Base-by-base conservation (phyloP, 2,113 vertebrate species). In the Ictalurus punctatus region DNA sequence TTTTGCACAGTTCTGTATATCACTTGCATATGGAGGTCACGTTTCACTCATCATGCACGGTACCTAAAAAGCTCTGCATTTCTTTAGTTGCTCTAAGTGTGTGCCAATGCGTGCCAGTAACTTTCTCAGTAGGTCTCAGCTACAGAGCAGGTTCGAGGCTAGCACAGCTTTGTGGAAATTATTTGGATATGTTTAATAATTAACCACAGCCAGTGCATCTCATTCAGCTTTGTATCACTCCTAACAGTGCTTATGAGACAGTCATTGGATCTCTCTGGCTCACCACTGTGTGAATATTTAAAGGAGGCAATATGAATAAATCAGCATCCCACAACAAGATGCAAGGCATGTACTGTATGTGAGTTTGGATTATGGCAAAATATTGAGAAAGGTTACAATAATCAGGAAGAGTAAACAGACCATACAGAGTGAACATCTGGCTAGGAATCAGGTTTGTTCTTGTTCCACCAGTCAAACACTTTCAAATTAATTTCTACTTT, bases 281-380 rank as follows among this genome's bases (percentile, higher is more conserved):
- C 84, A 80, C 83, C 89, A 93, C 92, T 90, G 83, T 92, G 91
- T 93, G 91, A 93, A 94, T 94, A 93, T 94, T 94, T 92, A 92
- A 93, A 93, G 86, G 52, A 93, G 91, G 85, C 84, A 27, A 76
- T 91, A 93, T 92, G 91, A 93, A 94, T 94, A 93, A 94, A 94
- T 92, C 84, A 94, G 90, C 85, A 78, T 37, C 89, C 89, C 86
- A 84, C 91, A 91, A 89, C 90, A 90, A 85, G 84, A 89, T 90
- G 79, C 63, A 58, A 61, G 56, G 69, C n/a, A 78, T 52, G 48
- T 52, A 10, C 48, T 52, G 48, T 52, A 10, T 69, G 86, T 79
- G 56, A 87, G 73, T 89, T 90, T 91, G 85, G 84, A 85, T 65
- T 17, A 82, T 89, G 88, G 88, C 88, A 89, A 90, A 86, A 56